These are phyloP conservation scores for Apodemus agrarius DNA, from an alignment of 2,797 vertebrate genomes.

Conservation along the genomic window DNA sequence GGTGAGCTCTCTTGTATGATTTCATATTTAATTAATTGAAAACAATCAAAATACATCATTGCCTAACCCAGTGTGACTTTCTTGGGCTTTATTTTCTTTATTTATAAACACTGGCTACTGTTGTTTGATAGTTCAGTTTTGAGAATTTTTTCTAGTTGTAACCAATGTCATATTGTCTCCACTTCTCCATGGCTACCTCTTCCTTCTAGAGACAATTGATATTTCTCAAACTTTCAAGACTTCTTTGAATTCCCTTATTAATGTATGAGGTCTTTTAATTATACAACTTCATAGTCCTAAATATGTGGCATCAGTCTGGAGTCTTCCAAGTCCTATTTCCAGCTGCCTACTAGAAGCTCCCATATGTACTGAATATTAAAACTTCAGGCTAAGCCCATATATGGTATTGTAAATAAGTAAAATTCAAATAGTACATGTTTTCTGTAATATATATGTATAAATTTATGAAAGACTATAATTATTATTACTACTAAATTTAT, in stretches of 20 bases:
- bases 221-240: not conserved
- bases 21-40: conserved; percentile 17
- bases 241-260: not conserved
- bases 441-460: not conserved
- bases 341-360: conserved; percentile 14
- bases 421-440: not conserved
- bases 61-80: not conserved
- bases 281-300: conserved; percentile 6
- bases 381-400: not conserved
- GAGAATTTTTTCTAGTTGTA: not conserved
- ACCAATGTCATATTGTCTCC: not conserved
- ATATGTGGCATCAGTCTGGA: not conserved
- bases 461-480: not conserved
- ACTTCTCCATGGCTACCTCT: not conserved
- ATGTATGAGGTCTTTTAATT: not conserved
- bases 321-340: not conserved
- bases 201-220: not conserved
- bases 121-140: not conserved
- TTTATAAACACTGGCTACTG: not conserved
- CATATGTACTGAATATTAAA: not conserved
- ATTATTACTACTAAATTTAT: conserved; percentile 13
- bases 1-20: not conserved
- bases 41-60: not conserved
- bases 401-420: not conserved
- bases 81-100: conserved; percentile 1